Percentiles rank a stretch among this genome's conserved stretches.
These are phyloP conservation scores for Chrysolina oricalcia DNA, from an alignment of 2,888 invertebrate genomes.

Conservation along the genomic window DNA sequence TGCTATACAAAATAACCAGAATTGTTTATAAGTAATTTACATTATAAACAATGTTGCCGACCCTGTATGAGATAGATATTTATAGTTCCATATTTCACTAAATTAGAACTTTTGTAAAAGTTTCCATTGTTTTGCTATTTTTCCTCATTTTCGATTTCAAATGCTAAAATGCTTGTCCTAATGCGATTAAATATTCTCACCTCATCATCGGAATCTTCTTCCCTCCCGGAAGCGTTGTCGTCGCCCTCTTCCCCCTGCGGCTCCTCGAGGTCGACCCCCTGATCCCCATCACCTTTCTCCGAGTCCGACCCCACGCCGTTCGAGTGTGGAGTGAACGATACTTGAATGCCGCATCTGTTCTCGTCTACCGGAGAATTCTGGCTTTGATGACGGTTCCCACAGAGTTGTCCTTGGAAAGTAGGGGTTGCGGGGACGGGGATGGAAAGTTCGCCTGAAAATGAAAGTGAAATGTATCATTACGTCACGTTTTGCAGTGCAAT, in stretches of 20 bases:
- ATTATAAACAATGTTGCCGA: too few species aligned
- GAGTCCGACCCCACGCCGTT: slow-evolving; percentile 48
- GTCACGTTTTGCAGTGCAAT: not conserved
- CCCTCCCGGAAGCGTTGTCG: slow-evolving; percentile 26
- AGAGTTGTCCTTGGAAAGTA: not conserved
- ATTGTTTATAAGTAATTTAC: too few species aligned
- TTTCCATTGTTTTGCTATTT: too few species aligned
- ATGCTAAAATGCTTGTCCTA: too few species aligned
- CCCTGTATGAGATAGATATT: too few species aligned
- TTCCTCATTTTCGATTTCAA: too few species aligned
- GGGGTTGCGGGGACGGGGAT: slow-evolving; percentile 4
- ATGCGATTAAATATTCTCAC: not conserved
- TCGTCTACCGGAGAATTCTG: slow-evolving; percentile 1
- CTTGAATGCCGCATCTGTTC: slow-evolving; percentile 19
- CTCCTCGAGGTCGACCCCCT: slow-evolving; percentile 31
- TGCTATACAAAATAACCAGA: too few species aligned
- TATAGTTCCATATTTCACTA: too few species aligned
- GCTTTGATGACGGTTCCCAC: slow-evolving; percentile 2
- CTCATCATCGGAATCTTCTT: slow-evolving; percentile 36
- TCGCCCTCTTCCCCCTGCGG: slow-evolving; percentile 31
- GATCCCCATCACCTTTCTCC: slow-evolving; percentile 37
- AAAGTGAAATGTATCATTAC: not conserved
- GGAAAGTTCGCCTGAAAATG: not conserved
- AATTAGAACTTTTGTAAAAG: too few species aligned
- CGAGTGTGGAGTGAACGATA: slow-evolving; percentile 2